Evolutionary conservation across 2,888 invertebrate genomes (phyloP).

Genomic region (Macrosoma leucophasiata): DNA sequence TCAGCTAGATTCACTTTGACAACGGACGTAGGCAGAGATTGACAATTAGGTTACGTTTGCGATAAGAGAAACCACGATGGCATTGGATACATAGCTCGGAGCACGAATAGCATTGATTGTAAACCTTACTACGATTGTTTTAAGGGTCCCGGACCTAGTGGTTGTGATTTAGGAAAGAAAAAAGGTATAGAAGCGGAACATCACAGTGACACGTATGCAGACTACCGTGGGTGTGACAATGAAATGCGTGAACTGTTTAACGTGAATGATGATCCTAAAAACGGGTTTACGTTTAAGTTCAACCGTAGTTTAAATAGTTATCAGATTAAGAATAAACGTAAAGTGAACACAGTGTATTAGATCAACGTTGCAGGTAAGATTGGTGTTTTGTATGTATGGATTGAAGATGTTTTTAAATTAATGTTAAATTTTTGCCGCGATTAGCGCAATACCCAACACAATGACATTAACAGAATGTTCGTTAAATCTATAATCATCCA

Average conservation of each 20-base stretch:
- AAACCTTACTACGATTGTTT: constrained; percentile 68
- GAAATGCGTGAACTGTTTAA: constrained; percentile 41
- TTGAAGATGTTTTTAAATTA: not conserved
- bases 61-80: constrained; percentile 41
- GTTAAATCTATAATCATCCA: too few relatives aligned
- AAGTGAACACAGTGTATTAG: constrained; percentile 41
- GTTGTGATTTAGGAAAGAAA: constrained; percentile 22
- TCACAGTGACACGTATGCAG: constrained; percentile 55
- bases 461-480: too few relatives aligned
- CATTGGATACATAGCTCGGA: constrained; percentile 51
- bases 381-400: not conserved
- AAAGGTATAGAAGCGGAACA: constrained; percentile 38
- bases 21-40: constrained; percentile 58
- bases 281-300: constrained; percentile 59
- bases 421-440: not conserved
- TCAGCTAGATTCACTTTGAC: constrained; percentile 58
- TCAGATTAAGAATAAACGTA: constrained; percentile 55
- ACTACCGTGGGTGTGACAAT: constrained; percentile 46
- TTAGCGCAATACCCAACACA: too few relatives aligned
- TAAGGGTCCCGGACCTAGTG: constrained; percentile 37
- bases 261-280: constrained; percentile 40
- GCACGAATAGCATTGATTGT: constrained; percentile 63
- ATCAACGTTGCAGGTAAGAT: constrained; percentile 1
- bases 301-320: constrained; percentile 64
- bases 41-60: constrained; percentile 47